A percentile compares a stretch with the other conserved stretches of the same genome.
phyloP scores from a whole-genome alignment of 2,113 vertebrate species.

The Tragelaphus imberbis region DNA sequence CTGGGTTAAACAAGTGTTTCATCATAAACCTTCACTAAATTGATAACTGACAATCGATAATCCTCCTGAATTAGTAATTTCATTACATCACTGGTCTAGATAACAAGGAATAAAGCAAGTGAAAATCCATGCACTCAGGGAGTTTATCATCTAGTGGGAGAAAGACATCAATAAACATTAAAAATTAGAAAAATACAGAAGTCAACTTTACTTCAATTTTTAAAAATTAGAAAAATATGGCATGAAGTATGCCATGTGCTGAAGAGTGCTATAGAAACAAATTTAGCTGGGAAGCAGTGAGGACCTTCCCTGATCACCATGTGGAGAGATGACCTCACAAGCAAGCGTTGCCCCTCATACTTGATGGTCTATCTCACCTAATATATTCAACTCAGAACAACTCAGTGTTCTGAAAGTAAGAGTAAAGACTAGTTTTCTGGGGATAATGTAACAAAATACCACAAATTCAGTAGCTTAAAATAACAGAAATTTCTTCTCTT shows the following conservation, averaged over 20 bases:
- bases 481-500: background rate
- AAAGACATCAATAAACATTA: background rate
- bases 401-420: no score
- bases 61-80: background rate
- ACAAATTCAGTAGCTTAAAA: background rate
- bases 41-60: background rate
- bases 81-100: background rate
- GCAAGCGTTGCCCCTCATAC: background rate
- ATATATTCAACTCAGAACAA: background rate
- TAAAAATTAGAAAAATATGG: background rate
- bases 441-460: background rate
- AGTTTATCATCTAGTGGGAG: background rate
- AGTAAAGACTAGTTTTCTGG: no score
- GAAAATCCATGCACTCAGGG: background rate
- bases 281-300: background rate
- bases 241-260: background rate
- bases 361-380: background rate
- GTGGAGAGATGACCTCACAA: background rate
- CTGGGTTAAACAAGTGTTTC: background rate
- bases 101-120: background rate
- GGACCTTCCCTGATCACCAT: background rate
- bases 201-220: background rate
- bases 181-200: background rate
- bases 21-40: background rate
- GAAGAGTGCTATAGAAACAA: background rate